Evolutionary conservation across 2,113 vertebrate genomes (phyloP).

Genomic region (Paralichthys olivaceus): DNA sequence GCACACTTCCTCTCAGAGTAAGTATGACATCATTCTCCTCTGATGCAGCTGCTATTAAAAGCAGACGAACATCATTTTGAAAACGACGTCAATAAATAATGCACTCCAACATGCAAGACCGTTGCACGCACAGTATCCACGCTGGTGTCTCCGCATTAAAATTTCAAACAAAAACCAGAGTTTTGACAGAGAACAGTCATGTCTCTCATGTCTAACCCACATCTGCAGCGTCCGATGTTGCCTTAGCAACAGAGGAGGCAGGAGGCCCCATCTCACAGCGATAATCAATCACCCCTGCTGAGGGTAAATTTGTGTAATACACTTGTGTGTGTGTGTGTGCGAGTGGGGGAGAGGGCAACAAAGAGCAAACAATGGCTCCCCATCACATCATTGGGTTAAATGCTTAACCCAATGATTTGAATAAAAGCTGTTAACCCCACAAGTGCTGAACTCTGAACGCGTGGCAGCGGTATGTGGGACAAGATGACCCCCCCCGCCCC

Average conservation of each 20-base stretch:
- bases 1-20: background rate
- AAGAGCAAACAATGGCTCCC: slow-evolving; percentile 62
- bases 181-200: slow-evolving; percentile 16
- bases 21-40: background rate
- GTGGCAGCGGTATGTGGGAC: slow-evolving; percentile 71
- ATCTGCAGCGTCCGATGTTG: slow-evolving; percentile 72
- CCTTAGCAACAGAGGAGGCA: slow-evolving; percentile 65
- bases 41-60: slow-evolving; percentile 9
- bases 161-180: slow-evolving; percentile 46
- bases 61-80: background rate
- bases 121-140: slow-evolving; percentile 33
- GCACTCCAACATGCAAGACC: slow-evolving; percentile 27
- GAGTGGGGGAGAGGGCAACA: slow-evolving; percentile 25
- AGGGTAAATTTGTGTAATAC: slow-evolving; percentile 60
- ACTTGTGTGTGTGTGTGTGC: slow-evolving; percentile 22
- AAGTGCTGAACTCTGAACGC: slow-evolving; percentile 54
- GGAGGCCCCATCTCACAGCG: slow-evolving; percentile 56
- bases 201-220: slow-evolving; percentile 43
- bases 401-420: slow-evolving; percentile 54
- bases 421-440: slow-evolving; percentile 67
- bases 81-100: slow-evolving; percentile 46
- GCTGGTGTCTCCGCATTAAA: slow-evolving; percentile 26
- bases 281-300: slow-evolving; percentile 75
- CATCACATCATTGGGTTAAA: slow-evolving; percentile 47
- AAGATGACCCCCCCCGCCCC: slow-evolving; percentile 43